phyloP scores from a whole-genome alignment of 2,113 vertebrate species.

The Tyto alba region DNA sequence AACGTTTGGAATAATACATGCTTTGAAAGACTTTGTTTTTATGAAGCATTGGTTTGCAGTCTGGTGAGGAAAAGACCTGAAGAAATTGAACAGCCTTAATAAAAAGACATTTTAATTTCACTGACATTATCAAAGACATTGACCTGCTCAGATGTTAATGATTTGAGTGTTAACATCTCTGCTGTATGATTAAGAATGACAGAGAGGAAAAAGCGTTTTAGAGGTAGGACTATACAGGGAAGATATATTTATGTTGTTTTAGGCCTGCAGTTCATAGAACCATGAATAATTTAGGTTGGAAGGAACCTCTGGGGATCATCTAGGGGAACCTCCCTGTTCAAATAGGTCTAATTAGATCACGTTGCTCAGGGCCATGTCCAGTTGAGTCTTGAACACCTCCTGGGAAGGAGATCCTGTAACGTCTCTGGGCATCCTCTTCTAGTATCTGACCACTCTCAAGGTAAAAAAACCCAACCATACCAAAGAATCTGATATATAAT shows the following conservation, averaged over 20 bases:
- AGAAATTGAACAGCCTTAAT: background rate
- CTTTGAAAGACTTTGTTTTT: background rate
- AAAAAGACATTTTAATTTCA: slow-evolving; percentile 27
- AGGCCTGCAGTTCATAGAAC: background rate
- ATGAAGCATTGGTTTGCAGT: background rate
- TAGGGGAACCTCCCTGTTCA: background rate
- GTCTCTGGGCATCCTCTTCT: background rate
- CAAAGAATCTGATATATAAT: background rate
- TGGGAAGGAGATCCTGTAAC: background rate
- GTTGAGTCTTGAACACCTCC: background rate
- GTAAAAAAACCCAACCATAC: background rate
- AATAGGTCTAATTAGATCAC: background rate
- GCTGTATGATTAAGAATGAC: background rate
- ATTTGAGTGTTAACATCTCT: background rate
- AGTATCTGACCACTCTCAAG: background rate
- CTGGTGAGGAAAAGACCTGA: background rate
- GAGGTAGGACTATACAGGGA: background rate
- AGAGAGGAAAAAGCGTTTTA: background rate
- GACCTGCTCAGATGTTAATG: background rate
- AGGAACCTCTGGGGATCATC: background rate
- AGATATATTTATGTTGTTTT: background rate
- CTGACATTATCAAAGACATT: background rate
- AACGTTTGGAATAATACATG: background rate
- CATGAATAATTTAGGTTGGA: background rate
- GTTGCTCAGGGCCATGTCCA: background rate